These are phyloP conservation scores for Heteropelma amictum DNA, from an alignment of 2,888 invertebrate genomes.

Conservation along the genomic window DNA sequence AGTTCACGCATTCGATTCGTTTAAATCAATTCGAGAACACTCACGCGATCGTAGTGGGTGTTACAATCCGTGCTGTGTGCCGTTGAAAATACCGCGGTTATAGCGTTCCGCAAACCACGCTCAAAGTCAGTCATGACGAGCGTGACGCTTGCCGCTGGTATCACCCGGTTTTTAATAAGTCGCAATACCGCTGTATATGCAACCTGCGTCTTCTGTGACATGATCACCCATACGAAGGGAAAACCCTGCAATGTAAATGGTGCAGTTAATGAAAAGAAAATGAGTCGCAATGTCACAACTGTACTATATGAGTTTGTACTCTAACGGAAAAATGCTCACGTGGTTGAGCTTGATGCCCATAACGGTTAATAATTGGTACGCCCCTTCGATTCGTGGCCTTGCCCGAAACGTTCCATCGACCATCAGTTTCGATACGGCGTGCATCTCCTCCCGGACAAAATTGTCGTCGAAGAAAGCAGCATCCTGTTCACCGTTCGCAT, in stretches of 20 bases:
- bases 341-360: constrained; percentile 33
- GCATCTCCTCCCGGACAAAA: constrained; percentile 17
- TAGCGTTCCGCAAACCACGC: constrained; percentile 11
- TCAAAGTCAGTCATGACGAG: constrained; percentile 35
- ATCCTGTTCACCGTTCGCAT: constrained; percentile 6
- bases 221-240: not conserved
- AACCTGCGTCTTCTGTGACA: constrained; percentile 1
- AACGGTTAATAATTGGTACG: constrained; percentile 35
- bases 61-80: constrained; percentile 36
- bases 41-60: constrained; percentile 18
- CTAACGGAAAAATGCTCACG: not conserved
- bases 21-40: not conserved
- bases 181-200: not conserved
- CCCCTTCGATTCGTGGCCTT: constrained; percentile 15
- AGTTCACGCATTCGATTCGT: too few species aligned
- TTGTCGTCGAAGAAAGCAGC: constrained; percentile 1
- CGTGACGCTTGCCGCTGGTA: not conserved
- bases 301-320: not conserved
- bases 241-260: not conserved
- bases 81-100: not conserved
- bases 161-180: not conserved
- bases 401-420: constrained; percentile 7
- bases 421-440: not conserved
- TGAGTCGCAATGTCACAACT: not conserved
- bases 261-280: not conserved